These are phyloP conservation scores for Philypnodon macrostomus DNA, from an alignment of 2,797 vertebrate species.

Conservation along the genomic window DNA sequence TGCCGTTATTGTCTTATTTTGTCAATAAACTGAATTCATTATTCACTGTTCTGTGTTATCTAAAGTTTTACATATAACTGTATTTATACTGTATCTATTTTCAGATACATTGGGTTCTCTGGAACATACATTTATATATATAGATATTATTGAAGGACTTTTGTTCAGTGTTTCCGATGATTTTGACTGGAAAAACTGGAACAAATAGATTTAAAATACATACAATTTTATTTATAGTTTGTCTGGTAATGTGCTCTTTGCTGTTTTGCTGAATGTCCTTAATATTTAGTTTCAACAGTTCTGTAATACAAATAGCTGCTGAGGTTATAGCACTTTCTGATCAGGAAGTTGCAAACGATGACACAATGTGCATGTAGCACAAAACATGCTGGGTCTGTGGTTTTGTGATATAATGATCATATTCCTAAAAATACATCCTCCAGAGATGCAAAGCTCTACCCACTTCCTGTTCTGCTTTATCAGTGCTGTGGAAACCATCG, in stretches of 20 bases:
- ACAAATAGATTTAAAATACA: no score
- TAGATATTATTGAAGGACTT: slow-evolving; percentile 6
- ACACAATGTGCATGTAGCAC: neutral
- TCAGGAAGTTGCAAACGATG: neutral
- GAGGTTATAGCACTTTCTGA: no score
- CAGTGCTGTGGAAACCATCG: neutral
- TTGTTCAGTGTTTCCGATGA: slow-evolving; percentile 6
- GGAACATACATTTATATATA: neutral
- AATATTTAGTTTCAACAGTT: no score
- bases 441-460: slow-evolving; percentile 3
- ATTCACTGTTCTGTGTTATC: neutral
- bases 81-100: neutral
- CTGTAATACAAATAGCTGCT: no score
- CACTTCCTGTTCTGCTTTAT: slow-evolving; percentile 6
- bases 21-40: neutral
- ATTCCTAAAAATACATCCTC: neutral
- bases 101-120: slow-evolving; percentile 17
- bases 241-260: no score
- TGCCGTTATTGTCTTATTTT: no score
- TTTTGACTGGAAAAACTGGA: neutral
- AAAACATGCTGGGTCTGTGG: slow-evolving; percentile 3
- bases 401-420: slow-evolving; percentile 13
- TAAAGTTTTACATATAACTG: neutral
- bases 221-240: slow-evolving; percentile 1
- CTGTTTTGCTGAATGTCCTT: no score